Base-by-base conservation (phyloP, 2,888 invertebrate genomes). In the Pedicia rivosa region DNA sequence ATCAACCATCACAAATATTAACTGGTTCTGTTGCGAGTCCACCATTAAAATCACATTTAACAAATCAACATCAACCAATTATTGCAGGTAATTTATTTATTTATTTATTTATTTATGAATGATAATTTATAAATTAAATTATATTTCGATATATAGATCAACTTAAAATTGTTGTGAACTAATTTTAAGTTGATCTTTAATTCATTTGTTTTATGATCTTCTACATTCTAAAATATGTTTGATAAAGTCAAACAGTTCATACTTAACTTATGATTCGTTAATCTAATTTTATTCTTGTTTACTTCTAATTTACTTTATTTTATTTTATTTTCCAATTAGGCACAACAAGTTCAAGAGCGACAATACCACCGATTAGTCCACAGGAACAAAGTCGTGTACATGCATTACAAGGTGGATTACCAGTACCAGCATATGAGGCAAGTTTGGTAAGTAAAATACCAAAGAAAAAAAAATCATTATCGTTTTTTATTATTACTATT, bases 401-500 rank as follows among this genome's bases (percentile, higher is more conserved):
- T 38, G 57, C 67, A 16, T 45, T 67, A 40, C 68, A 67, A 35
- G 56, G 67, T 3, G 67, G 68, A 15, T 61, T 74, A 46, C 67
- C 74, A 14, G 66, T 73, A 29, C 65, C 74, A 12, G 64, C 71
- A 12, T 77, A 69, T 48, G 77, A 76, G 49, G 66, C 72, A 8
- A 71, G 68, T 53, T 59, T 83, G 77, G 84, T 86, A 65, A 78
- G 78, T 53, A 5, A 14, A 22, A 19, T 20, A n/a, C n/a, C n/a
- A n/a, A n/a, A n/a, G n/a, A n/a, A n/a, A n/a, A n/a, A n/a, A n/a
- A n/a, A n/a, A n/a, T n/a, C n/a, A n/a, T n/a, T n/a, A n/a, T n/a
- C n/a, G n/a, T n/a, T n/a, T n/a, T 20, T 10, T 24, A 14, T 15
- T 10, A 20, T 19, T 32, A 22, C 4, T 27, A 16, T 35, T 10